These are phyloP conservation scores for Cephus runcator DNA, from an alignment of 2,888 invertebrate genomes.

Conservation along the genomic window DNA sequence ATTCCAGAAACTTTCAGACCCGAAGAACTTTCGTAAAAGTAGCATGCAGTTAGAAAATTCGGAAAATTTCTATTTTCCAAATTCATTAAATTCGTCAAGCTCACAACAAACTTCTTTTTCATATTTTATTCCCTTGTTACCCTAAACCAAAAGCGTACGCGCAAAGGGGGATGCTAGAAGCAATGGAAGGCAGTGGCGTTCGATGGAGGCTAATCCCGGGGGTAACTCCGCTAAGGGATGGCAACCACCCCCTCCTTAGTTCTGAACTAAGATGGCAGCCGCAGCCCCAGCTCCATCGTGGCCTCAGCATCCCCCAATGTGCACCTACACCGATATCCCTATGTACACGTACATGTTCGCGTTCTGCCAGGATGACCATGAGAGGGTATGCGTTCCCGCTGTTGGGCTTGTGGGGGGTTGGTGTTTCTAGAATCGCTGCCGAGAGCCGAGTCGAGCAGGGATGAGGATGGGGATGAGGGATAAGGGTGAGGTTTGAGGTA, in stretches of 20 bases:
- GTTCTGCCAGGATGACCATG: neutral
- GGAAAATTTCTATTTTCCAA: neutral
- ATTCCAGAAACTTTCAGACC: neutral
- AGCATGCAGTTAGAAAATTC: neutral
- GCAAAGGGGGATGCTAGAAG: neutral
- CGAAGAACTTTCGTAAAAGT: neutral
- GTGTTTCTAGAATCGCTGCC: neutral
- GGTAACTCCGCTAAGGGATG: constrained; percentile 38
- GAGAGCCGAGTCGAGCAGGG: neutral
- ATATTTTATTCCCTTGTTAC: neutral
- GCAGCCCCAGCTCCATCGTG: constrained; percentile 18
- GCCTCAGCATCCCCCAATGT: constrained; percentile 15
- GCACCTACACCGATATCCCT: neutral
- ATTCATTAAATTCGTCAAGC: neutral
- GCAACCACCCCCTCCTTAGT: constrained; percentile 59
- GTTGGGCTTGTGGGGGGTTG: neutral
- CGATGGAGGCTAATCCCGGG: constrained; percentile 30
- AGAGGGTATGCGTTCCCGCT: neutral
- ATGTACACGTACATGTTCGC: neutral
- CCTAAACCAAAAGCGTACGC: neutral
- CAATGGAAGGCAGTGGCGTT: constrained; percentile 3
- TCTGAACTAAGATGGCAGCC: constrained; percentile 63
- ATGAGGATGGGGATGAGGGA: neutral
- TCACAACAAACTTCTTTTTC: neutral
- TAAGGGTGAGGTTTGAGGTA: constrained; percentile 3